Conservation (phyloP, 2,113 vertebrate species). For the Sturnira hondurensis region DNA sequence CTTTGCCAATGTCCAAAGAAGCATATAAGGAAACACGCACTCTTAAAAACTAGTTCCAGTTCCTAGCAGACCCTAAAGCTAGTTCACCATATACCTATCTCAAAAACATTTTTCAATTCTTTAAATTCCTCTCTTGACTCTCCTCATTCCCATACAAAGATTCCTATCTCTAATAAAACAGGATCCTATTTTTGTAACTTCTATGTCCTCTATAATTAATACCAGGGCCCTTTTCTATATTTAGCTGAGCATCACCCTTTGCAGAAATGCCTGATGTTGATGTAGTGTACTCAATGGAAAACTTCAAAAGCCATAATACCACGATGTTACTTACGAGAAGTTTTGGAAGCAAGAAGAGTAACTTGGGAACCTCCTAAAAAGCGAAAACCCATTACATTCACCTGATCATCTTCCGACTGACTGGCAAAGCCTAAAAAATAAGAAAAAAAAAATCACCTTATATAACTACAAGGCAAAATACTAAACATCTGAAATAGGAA, state of each 20-base stretch:
- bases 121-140: background rate
- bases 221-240: background rate
- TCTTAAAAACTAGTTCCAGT: background rate
- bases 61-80: background rate
- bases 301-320: background rate
- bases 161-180: background rate
- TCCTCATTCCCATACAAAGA: background rate
- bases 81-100: background rate
- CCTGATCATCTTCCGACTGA: conserved; percentile 87
- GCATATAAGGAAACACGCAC: background rate
- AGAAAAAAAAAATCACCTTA: conserved; percentile 21
- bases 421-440: conserved; percentile 87
- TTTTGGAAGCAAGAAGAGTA: conserved; percentile 93
- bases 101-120: background rate
- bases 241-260: background rate
- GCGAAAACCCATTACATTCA: conserved; percentile 89
- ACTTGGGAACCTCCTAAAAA: conserved; percentile 89
- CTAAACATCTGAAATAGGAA: background rate
- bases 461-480: background rate
- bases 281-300: background rate
- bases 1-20: background rate
- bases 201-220: background rate
- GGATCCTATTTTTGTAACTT: background rate
- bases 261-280: background rate
- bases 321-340: conserved; percentile 90